A percentile compares a stretch with the other conserved stretches of the same genome.
Evolutionary conservation across 1,140 invertebrate species (phyloP).

Genomic region (Plutomurus gul): DNA sequence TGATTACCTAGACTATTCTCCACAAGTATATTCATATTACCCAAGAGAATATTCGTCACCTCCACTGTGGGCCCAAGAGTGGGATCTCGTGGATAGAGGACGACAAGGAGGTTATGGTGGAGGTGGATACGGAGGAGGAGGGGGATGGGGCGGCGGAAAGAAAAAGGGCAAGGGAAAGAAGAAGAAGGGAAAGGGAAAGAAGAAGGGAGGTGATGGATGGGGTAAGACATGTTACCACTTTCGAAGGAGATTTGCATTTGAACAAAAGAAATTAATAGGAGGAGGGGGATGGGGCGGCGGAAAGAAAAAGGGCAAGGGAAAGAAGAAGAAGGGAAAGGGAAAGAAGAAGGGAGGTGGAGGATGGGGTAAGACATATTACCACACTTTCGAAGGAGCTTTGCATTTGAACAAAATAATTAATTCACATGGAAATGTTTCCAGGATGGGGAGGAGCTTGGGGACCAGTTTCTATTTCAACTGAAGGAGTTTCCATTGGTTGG

Average conservation of each 20-base stretch:
- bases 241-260: too few species aligned
- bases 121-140: neutral
- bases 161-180: neutral
- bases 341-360: neutral
- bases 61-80: neutral
- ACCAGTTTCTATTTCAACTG: neutral
- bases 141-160: neutral
- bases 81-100: neutral
- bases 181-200: neutral
- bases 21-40: neutral
- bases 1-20: slow-evolving; percentile 7
- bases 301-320: neutral
- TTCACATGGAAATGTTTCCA: too few species aligned
- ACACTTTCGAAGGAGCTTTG: neutral
- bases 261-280: too few species aligned
- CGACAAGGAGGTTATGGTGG: neutral
- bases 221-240: neutral
- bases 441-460: neutral
- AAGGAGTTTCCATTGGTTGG: neutral
- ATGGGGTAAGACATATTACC: neutral
- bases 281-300: too few species aligned
- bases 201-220: neutral
- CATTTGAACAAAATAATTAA: too few species aligned
- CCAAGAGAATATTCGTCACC: neutral
- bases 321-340: slow-evolving; percentile 25